Evolutionary conservation across 2,888 invertebrate genomes (phyloP).

Genomic region (Trileptium ribeirensis): DNA sequence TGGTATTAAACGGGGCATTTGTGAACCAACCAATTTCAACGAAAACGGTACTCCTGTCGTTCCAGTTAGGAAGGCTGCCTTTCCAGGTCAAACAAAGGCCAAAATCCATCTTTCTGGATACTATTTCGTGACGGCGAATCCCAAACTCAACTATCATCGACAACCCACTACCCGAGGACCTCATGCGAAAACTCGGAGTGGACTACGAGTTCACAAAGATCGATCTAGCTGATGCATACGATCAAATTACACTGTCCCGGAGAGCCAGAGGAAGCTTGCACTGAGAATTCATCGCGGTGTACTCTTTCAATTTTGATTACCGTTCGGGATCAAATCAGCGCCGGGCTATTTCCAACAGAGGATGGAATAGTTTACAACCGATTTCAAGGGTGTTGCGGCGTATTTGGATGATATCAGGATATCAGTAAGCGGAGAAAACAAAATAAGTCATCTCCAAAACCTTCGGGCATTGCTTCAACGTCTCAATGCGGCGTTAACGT

Average conservation of each 20-base stretch:
- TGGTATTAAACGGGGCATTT: neutral
- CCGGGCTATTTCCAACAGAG: constrained; percentile 28
- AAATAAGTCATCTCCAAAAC: neutral
- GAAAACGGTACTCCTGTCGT: neutral
- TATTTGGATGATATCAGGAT: constrained; percentile 23
- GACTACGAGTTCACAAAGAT: neutral
- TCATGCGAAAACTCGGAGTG: neutral
- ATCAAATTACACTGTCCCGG: neutral
- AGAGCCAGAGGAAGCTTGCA: constrained; percentile 11
- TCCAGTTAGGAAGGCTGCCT: neutral
- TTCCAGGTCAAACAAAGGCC: constrained; percentile 6
- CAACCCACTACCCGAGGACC: constrained; percentile 9
- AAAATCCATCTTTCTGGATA: constrained; percentile 7
- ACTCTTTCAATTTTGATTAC: constrained; percentile 24
- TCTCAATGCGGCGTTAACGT: too few species aligned
- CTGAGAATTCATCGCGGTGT: constrained; percentile 26
- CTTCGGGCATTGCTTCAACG: neutral
- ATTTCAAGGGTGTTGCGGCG: constrained; percentile 23
- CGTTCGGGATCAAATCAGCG: constrained; percentile 21
- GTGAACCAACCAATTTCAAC: neutral
- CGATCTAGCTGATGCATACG: neutral
- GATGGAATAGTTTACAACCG: constrained; percentile 24
- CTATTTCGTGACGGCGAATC: neutral
- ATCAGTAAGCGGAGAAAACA: neutral
- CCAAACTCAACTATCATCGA: neutral